Percentiles rank a stretch among this genome's conserved stretches.
Conservation (phyloP, 2,888 invertebrate species). For the Bombylius major region DNA sequence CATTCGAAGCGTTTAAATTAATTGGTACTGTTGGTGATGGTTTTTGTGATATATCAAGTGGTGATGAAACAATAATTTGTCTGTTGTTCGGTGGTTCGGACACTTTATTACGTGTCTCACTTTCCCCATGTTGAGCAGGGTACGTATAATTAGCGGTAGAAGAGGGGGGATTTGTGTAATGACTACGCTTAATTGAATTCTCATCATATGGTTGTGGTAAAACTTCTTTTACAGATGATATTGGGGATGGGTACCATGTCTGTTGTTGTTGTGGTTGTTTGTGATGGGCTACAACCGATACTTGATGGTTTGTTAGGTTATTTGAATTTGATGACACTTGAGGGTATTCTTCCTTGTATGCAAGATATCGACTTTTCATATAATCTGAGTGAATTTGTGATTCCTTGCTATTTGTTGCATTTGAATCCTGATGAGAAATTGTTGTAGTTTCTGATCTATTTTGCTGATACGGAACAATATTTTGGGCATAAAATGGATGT, state of each 20-base stretch:
- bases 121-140: background rate
- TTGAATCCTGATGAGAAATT: background rate
- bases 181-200: conserved; percentile 9
- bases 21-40: conserved; percentile 7
- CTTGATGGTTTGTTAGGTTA: background rate
- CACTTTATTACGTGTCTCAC: background rate
- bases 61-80: background rate
- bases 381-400: background rate
- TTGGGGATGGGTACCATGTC: background rate
- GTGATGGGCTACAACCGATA: background rate
- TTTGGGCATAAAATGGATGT: background rate
- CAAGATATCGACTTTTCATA: background rate
- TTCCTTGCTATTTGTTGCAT: background rate
- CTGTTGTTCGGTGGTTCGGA: background rate
- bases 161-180: background rate
- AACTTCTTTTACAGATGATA: background rate
- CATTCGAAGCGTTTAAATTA: conserved; percentile 5
- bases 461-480: background rate
- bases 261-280: background rate
- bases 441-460: background rate
- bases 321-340: background rate
- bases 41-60: background rate
- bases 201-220: background rate
- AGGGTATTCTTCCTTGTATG: background rate
- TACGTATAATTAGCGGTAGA: background rate